Base-by-base conservation (phyloP, 2,888 invertebrate species). In the Tetanocera ferruginea region DNA sequence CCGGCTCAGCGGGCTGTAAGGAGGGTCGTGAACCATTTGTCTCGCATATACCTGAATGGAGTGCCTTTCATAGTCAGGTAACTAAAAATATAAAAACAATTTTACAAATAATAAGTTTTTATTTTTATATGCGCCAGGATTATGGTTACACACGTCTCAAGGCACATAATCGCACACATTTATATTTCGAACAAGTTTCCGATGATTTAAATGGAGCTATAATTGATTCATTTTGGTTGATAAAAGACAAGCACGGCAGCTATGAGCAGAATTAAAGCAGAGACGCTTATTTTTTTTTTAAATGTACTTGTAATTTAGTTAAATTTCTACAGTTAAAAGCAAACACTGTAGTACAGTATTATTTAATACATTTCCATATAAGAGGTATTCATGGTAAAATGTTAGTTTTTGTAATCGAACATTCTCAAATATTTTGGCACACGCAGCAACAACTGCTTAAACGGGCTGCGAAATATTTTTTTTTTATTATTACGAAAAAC, bases 101-200 rank as follows among this genome's bases (percentile, higher is more conserved):
- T 4, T 14, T 9, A 37, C 5, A 49, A 17, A 66, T 43, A 49
- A 19, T 51, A 51, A 31, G 60, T 17, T 14, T 64, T 67, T 25
- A 34, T 67, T 66, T 74, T 62, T 37, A 64, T 64, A 79, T 67
- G 19, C 25, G 19, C 9, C 60, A 87, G 76, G 98, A 98, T 90
- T 99, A 98, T 90, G 98, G 99, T 0, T 99, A 97, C 89, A 96
- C 97, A 1, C 91, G 97, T 76, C 91, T 99, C 90, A 92, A 92
- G 84, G 94, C 94, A 0, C 91, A 92, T 85, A 99, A 99, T 91
- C 87, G 86, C 14, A 95, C 96, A 0, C 99, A 99, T 91, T 88
- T 99, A 57, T 93, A 97, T 88, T 91, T 97, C 81, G 97, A 98
- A 87, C 98, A 99, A 92, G 93, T 95, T 76, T 94, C 94, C 5